phyloP scores from a whole-genome alignment of 1,140 invertebrate species.

The Hypsibius dujardini region DNA sequence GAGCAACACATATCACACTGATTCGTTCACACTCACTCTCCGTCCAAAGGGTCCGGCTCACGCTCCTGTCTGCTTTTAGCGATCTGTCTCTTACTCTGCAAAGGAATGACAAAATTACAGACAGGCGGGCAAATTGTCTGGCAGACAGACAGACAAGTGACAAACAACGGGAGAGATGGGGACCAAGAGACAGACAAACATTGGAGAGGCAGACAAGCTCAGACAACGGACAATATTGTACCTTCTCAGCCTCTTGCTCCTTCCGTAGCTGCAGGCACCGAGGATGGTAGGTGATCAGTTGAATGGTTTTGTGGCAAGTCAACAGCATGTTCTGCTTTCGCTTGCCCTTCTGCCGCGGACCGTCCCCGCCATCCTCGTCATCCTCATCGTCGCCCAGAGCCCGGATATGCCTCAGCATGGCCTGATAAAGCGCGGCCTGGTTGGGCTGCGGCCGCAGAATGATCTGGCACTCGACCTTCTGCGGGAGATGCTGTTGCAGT shows the following conservation, averaged over 20 bases:
- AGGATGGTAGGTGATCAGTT: slow-evolving; percentile 5
- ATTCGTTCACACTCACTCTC: not conserved
- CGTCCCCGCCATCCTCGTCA: slow-evolving; percentile 17
- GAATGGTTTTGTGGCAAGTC: slow-evolving; percentile 18
- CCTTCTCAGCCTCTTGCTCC: not conserved
- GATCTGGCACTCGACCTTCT: slow-evolving; percentile 86
- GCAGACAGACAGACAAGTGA: too few relatives aligned
- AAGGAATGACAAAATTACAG: not conserved
- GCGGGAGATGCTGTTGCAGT: slow-evolving; percentile 70
- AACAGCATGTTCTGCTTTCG: not conserved
- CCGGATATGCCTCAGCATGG: slow-evolving; percentile 23
- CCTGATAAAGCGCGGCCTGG: slow-evolving; percentile 66
- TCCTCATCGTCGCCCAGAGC: too few relatives aligned
- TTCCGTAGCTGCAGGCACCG: not conserved
- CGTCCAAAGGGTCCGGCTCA: not conserved
- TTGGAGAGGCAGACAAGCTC: not conserved
- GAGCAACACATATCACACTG: too few relatives aligned
- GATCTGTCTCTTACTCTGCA: not conserved
- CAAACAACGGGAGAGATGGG: too few relatives aligned
- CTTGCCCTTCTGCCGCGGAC: not conserved
- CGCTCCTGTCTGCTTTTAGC: not conserved
- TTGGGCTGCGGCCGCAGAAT: slow-evolving; percentile 60
- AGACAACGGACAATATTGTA: not conserved
- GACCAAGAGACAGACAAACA: too few relatives aligned
- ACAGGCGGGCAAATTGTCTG: not conserved